A percentile compares a stretch with the other conserved stretches of the same genome.
Conservation (phyloP, 2,797 vertebrate species). For the Coregonus ussuriensis region DNA sequence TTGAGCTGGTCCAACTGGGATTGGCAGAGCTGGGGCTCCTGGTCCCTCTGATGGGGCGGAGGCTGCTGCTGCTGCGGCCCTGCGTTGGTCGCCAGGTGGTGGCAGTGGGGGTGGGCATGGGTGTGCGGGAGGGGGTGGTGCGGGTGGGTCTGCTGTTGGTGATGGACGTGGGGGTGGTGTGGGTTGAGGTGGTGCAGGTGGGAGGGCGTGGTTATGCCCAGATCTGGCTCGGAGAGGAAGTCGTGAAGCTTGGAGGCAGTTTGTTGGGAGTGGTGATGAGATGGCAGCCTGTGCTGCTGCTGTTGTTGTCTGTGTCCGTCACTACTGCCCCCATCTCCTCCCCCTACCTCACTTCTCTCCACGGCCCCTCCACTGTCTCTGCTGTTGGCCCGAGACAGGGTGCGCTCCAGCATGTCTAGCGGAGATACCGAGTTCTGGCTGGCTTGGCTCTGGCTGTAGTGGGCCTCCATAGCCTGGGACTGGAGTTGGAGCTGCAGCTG, state of each 20-base stretch:
- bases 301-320: constrained; percentile 69
- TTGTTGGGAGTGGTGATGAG: constrained; percentile 70
- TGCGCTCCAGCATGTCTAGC: constrained; percentile 76
- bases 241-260: constrained; percentile 69
- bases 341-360: constrained; percentile 58
- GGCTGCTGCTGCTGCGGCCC: constrained; percentile 59
- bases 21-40: constrained; percentile 67
- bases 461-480: constrained; percentile 75
- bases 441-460: constrained; percentile 67
- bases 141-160: constrained; percentile 64
- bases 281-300: constrained; percentile 61
- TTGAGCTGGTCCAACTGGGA: constrained; percentile 75
- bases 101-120: constrained; percentile 58
- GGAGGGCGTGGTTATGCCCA: constrained; percentile 66
- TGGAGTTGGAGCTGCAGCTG: constrained; percentile 83
- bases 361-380: constrained; percentile 58
- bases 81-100: constrained; percentile 55
- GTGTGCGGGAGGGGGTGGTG: constrained; percentile 67
- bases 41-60: constrained; percentile 62
- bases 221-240: constrained; percentile 73
- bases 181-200: constrained; percentile 74
- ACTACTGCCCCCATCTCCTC: constrained; percentile 53
- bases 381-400: constrained; percentile 68
- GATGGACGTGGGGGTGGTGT: constrained; percentile 62
- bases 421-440: constrained; percentile 75